Conservation (phyloP, 2,888 invertebrate species). For the Tinea pellionella region DNA sequence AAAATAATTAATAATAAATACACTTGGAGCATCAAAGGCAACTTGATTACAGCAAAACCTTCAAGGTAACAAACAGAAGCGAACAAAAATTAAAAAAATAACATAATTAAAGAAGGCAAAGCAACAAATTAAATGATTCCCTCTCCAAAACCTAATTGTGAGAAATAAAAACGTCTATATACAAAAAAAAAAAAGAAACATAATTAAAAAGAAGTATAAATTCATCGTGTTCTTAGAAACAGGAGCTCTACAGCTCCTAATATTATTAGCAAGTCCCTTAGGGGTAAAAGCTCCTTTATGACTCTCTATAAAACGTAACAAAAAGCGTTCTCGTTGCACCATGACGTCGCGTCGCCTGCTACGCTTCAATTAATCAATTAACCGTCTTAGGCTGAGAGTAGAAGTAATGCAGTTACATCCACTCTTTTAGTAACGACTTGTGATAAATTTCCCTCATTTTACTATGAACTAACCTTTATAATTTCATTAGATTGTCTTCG, state of each 20-base stretch:
- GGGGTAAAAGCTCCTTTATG: constrained; percentile 16
- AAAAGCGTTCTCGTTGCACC: neutral
- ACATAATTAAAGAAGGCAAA: neutral
- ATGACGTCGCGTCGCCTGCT: neutral
- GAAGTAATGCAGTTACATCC: neutral
- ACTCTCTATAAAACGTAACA: constrained; percentile 13
- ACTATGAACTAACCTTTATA: no score
- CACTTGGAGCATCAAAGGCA: neutral
- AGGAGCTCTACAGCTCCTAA: neutral
- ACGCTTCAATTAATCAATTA: constrained; percentile 11
- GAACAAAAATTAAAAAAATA: neutral
- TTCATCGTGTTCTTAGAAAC: neutral
- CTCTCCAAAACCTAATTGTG: neutral
- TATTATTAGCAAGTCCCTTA: neutral
- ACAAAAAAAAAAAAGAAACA: neutral
- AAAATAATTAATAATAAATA: no score
- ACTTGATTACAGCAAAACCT: neutral
- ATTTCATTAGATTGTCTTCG: no score
- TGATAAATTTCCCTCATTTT: neutral
- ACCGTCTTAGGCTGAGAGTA: neutral
- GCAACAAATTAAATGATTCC: neutral
- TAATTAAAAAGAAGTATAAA: neutral
- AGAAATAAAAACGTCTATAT: neutral
- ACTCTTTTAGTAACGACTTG: neutral
- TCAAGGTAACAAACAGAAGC: no score